Base-by-base conservation (phyloP, 1,140 invertebrate genomes). In the Mycetomoellerius zeteki region DNA sequence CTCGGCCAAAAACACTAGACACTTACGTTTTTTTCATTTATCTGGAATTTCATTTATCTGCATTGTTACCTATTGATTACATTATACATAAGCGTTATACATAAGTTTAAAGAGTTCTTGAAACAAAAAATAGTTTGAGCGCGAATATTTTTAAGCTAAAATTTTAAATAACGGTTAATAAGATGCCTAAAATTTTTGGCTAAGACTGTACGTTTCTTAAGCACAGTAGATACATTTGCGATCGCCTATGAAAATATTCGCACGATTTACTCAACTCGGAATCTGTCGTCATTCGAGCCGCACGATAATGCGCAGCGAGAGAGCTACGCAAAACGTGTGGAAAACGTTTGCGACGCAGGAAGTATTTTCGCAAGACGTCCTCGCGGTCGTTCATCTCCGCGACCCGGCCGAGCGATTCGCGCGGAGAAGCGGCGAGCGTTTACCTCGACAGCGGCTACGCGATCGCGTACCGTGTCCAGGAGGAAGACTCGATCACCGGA, bases 401-500 rank as follows among this genome's bases (percentile, higher is more conserved):
- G 30, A 65, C 62, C 62, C 19, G 30, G 12, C 0, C 19, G 16
- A 30, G 37, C 37, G 69, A 30, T 14, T 12, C 30, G 56, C 64
- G 47, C 80, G 77, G 6, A 43, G 14, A 2, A 21, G 24, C 37
- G n/a, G 60, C 65, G 56, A 33, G 56, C 72, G n/a, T 76, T 76
- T 56, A 58, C 56, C 30, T 43, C 71, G 2, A 1, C 64, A 27
- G 33, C 52, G 33, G 27, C 30, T 33, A 27, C 43, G 84, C 43
- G 87, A 86, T 78, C 89, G 77, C 77, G 82, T 73, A 73, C 77
- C 89, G 86, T 84, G 84, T 92, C 87, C 89, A 85, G 86, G 87
- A 65, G 30, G 43, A 71, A 10, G 24, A 30, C 67, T 86, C 37
- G 89, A 69, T 56, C 88, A 87, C 89, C 94, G 94, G 93, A 94